These are phyloP conservation scores for Drosophila lacteicornis DNA, from an alignment of 1,140 invertebrate species.

Conservation along the genomic window DNA sequence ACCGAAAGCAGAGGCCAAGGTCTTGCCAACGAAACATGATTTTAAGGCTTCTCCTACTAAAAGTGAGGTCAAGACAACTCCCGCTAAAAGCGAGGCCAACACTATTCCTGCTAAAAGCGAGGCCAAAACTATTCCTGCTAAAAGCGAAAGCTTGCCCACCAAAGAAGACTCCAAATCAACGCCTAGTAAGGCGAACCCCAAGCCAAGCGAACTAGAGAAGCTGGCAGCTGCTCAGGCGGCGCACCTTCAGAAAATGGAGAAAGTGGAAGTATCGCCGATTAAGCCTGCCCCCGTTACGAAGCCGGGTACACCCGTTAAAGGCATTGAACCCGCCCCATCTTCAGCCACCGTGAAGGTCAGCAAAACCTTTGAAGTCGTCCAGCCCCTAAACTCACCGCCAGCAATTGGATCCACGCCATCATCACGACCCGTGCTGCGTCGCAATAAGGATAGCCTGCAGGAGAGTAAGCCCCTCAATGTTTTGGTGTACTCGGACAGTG, in stretches of 20 bases:
- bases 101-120: constrained; percentile 6
- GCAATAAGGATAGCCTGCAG: constrained; percentile 65
- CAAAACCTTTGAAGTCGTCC: constrained; percentile 56
- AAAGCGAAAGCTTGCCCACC: constrained; percentile 28
- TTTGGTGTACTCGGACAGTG: constrained; percentile 92
- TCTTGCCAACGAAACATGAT: neutral
- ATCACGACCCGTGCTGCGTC: constrained; percentile 55
- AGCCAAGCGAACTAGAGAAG: constrained; percentile 60
- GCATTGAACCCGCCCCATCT: neutral
- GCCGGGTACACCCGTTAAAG: neutral
- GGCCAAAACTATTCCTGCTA: neutral
- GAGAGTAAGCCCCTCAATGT: constrained; percentile 91
- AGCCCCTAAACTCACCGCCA: constrained; percentile 33
- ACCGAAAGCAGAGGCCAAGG: constrained; percentile 15
- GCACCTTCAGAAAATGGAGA: constrained; percentile 6
- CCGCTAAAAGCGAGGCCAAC: constrained; percentile 4
- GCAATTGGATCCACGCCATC: constrained; percentile 16
- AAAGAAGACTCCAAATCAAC: constrained; percentile 20
- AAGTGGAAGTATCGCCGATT: neutral
- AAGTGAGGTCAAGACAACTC: neutral
- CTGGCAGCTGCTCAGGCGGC: constrained; percentile 31
- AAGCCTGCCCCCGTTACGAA: neutral
- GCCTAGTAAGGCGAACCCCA: neutral
- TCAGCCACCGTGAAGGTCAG: constrained; percentile 16
- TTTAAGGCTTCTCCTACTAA: constrained; percentile 3